A percentile compares a stretch with the other conserved stretches of the same genome.
These are phyloP conservation scores for Archocentrus centrarchus DNA, from an alignment of 2,113 vertebrate species.

Conservation along the genomic window DNA sequence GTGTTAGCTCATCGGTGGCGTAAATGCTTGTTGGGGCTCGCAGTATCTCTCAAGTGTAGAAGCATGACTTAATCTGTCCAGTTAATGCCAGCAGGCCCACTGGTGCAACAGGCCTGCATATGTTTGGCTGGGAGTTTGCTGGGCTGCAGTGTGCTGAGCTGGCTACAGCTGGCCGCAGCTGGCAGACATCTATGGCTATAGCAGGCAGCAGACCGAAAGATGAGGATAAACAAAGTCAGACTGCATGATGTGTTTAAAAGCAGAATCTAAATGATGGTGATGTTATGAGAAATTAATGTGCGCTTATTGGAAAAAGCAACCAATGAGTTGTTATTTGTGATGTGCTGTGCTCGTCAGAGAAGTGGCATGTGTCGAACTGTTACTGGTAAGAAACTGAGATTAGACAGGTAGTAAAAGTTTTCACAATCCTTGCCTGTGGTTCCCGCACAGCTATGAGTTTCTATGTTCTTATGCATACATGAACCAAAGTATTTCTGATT, in stretches of 20 bases:
- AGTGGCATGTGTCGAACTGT: conserved; percentile 9
- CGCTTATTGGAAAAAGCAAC: neutral
- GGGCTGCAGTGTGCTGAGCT: conserved; percentile 5
- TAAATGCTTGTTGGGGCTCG: conserved; percentile 23
- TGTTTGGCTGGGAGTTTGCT: neutral
- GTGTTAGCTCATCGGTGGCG: conserved; percentile 43
- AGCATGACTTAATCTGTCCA: conserved; percentile 54
- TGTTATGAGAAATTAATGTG: conserved; percentile 6
- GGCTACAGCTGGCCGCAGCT: conserved; percentile 41
- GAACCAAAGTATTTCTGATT: conserved; percentile 32
- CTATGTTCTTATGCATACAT: conserved; percentile 27
- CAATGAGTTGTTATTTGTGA: neutral
- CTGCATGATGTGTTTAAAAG: neutral
- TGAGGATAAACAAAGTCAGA: conserved; percentile 40
- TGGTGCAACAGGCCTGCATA: conserved; percentile 26
- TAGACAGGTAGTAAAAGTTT: neutral
- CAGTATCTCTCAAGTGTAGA: conserved; percentile 43
- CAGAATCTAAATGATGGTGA: neutral
- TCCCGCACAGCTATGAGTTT: conserved; percentile 17
- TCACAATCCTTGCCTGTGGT: neutral
- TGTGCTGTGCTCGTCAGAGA: neutral
- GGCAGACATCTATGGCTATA: conserved; percentile 31
- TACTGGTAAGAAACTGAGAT: conserved; percentile 1
- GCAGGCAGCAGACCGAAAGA: conserved; percentile 20
- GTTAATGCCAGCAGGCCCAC: conserved; percentile 50